phyloP scores from a whole-genome alignment of 2,888 invertebrate species.

The Oscheius sp. region DNA sequence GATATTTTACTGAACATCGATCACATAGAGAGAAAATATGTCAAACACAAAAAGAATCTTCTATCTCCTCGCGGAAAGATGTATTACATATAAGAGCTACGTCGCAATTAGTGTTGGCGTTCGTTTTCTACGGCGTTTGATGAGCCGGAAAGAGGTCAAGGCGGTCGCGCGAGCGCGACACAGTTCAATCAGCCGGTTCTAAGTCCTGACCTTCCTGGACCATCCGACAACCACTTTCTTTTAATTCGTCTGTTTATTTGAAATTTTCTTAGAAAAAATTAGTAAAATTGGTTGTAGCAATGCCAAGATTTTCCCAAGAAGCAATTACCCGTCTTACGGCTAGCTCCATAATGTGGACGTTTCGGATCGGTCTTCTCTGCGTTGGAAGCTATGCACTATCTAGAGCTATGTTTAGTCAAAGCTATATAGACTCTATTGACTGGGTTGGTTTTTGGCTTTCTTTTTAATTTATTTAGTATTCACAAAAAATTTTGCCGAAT shows the following conservation, averaged over 20 bases:
- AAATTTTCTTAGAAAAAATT: neutral
- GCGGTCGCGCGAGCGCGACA: constrained; percentile 4
- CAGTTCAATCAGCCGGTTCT: neutral
- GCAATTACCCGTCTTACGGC: neutral
- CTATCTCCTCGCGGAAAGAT: too few species aligned
- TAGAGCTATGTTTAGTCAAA: neutral
- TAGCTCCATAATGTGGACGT: neutral
- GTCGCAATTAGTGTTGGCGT: too few species aligned
- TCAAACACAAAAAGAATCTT: too few species aligned
- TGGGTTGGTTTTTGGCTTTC: neutral
- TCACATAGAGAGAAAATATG: too few species aligned
- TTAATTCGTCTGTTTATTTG: neutral
- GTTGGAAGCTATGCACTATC: neutral
- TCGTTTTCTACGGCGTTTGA: too few species aligned
- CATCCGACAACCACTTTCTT: neutral
- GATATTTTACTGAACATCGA: too few species aligned
- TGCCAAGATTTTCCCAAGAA: neutral
- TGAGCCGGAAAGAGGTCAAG: constrained; percentile 19
- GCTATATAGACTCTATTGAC: neutral
- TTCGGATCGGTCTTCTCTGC: neutral
- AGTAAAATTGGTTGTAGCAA: neutral
- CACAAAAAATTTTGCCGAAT: neutral
- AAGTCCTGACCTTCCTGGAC: neutral
- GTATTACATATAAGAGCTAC: too few species aligned
- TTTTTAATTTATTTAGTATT: constrained; percentile 2